Percentiles rank a stretch among this genome's conserved stretches.
Evolutionary conservation across 2,113 vertebrate species (phyloP).

Genomic region (Machaerirhynchus nigripectus): DNA sequence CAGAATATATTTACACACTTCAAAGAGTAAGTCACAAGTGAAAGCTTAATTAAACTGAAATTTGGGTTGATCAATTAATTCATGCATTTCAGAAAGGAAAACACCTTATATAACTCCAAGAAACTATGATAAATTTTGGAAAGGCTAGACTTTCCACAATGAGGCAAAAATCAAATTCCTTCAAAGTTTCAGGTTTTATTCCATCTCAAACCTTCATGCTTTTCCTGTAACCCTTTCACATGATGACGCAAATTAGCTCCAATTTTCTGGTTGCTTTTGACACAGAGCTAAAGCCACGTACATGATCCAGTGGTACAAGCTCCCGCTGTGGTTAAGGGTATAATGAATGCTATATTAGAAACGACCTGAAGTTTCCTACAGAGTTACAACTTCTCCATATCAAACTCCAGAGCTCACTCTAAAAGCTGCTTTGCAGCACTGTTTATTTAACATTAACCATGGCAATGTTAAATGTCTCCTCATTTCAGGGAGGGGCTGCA

Average conservation of each 20-base stretch:
- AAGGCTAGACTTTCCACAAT: neutral
- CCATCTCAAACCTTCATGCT: neutral
- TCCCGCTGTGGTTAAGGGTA: neutral
- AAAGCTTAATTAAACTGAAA: constrained; percentile 60
- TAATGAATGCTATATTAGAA: neutral
- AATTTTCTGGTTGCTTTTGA: neutral
- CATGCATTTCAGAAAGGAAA: constrained; percentile 32
- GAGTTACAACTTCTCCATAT: neutral
- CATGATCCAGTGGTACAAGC: neutral
- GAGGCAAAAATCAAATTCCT: neutral
- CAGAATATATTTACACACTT: constrained; percentile 56
- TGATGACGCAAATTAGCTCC: neutral
- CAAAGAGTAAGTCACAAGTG: constrained; percentile 39
- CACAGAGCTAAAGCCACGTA: neutral
- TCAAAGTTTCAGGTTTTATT: neutral
- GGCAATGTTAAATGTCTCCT: neutral
- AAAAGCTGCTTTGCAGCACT: neutral
- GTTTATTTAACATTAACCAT: constrained; percentile 26
- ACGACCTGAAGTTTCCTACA: neutral
- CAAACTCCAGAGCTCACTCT: neutral
- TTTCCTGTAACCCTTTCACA: neutral
- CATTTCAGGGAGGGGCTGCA: neutral
- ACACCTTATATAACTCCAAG: constrained; percentile 33
- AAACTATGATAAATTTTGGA: neutral
- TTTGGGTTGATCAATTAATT: constrained; percentile 41